Conservation (phyloP, 2,113 vertebrate species). For the Daboia siamensis region DNA sequence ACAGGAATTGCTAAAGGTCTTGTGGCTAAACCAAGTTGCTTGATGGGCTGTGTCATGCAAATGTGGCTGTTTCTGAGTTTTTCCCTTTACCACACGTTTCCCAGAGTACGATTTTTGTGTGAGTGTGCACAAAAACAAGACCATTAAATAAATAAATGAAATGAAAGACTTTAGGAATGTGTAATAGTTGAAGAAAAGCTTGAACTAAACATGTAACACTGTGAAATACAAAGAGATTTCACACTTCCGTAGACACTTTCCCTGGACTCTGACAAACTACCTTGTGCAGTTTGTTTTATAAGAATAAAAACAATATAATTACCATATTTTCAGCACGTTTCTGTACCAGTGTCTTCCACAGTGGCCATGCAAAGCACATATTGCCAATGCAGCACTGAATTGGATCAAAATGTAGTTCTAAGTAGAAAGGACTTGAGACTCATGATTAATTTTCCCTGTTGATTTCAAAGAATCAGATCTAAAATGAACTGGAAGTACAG, state of each 20-base stretch:
- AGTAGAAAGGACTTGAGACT: neutral
- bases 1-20: neutral
- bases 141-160: neutral
- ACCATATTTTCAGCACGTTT: neutral
- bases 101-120: neutral
- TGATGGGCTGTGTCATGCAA: neutral
- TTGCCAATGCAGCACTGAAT: neutral
- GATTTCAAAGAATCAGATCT: neutral
- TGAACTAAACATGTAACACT: neutral
- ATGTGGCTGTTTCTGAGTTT: neutral
- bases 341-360: neutral
- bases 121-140: neutral
- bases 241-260: neutral
- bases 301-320: neutral
- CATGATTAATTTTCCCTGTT: neutral
- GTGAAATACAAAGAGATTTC: neutral
- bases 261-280: neutral
- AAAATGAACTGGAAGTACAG: neutral
- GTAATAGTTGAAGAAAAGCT: neutral
- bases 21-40: neutral
- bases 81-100: neutral
- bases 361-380: neutral
- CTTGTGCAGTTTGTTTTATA: neutral
- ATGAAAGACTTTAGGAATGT: conserved; percentile 9
- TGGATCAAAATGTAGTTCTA: neutral